Conservation (phyloP, 2,113 vertebrate genomes). For the Cololabis saira region DNA sequence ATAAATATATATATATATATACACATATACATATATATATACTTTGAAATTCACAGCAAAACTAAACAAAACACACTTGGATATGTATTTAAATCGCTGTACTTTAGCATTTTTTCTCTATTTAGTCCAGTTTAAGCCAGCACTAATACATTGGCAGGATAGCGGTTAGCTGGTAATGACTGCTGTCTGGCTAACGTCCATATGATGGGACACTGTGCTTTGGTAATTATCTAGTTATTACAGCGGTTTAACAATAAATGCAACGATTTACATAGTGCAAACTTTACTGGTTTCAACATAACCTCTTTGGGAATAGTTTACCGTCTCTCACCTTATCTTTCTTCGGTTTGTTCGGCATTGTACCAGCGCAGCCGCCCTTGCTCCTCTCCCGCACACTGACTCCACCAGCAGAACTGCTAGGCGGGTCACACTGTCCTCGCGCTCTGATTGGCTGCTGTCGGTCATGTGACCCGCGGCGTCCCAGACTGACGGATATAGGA, state of each 20-base stretch:
- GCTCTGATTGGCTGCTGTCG: constrained; percentile 61
- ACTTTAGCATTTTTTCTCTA: too few relatives aligned
- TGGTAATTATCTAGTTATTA: constrained; percentile 2
- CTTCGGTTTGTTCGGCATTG: constrained; percentile 97
- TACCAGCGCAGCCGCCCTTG: constrained; percentile 71
- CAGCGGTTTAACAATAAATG: not conserved
- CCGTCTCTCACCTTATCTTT: constrained; percentile 90
- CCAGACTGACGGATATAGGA: not conserved
- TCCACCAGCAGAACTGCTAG: constrained; percentile 65
- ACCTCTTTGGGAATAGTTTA: accelerated
- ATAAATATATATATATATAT: too few relatives aligned
- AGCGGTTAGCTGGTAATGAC: constrained; percentile 47
- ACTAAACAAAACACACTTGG: not conserved
- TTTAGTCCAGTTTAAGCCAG: not conserved
- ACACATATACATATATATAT: too few relatives aligned
- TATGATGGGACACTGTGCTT: constrained; percentile 44
- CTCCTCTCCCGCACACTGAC: constrained; percentile 61
- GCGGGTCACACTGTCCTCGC: constrained; percentile 32
- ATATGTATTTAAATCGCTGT: not conserved
- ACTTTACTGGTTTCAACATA: not conserved
- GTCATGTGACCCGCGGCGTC: constrained; percentile 60
- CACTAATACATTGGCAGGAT: constrained; percentile 34
- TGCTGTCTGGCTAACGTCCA: constrained; percentile 46
- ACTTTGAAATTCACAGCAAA: too few relatives aligned
- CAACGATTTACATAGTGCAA: not conserved